A percentile compares a stretch with the other conserved stretches of the same genome.
Evolutionary conservation across 2,113 vertebrate species (phyloP).

Genomic region (Gallinago jamesoni): DNA sequence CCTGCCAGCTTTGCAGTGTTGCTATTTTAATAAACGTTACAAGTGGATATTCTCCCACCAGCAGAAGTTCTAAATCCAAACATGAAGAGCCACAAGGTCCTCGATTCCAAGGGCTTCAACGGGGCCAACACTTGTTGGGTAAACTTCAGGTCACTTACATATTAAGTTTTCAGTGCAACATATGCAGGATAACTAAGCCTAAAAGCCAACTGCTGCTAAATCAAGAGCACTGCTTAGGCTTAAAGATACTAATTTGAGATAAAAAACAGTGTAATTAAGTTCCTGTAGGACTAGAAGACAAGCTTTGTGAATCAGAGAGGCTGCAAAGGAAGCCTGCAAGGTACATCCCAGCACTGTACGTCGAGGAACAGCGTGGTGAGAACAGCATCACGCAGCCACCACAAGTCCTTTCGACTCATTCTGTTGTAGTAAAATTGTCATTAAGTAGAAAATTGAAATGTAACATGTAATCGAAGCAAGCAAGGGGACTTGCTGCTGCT

Average conservation of each 20-base stretch:
- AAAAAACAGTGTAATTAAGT: background rate
- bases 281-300: background rate
- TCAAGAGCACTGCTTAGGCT: background rate
- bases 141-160: background rate
- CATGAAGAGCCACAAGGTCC: background rate
- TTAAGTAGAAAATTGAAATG: too few species aligned
- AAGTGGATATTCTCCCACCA: background rate
- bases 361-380: background rate
- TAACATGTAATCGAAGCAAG: too few species aligned
- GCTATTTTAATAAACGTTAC: background rate
- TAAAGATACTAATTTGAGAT: background rate
- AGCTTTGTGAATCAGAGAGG: background rate
- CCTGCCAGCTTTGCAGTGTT: background rate
- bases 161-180: background rate
- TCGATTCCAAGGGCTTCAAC: background rate
- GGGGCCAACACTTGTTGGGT: background rate
- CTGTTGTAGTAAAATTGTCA: too few species aligned
- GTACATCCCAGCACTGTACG: background rate
- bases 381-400: background rate
- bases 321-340: background rate
- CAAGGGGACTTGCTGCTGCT: too few species aligned
- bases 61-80: background rate
- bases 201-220: background rate
- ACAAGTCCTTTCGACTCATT: background rate
- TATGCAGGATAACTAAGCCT: background rate